A percentile compares a stretch with the other conserved stretches of the same genome.
Evolutionary conservation across 1,140 invertebrate genomes (phyloP).

Genomic region (Leptestheria dahalacensis): DNA sequence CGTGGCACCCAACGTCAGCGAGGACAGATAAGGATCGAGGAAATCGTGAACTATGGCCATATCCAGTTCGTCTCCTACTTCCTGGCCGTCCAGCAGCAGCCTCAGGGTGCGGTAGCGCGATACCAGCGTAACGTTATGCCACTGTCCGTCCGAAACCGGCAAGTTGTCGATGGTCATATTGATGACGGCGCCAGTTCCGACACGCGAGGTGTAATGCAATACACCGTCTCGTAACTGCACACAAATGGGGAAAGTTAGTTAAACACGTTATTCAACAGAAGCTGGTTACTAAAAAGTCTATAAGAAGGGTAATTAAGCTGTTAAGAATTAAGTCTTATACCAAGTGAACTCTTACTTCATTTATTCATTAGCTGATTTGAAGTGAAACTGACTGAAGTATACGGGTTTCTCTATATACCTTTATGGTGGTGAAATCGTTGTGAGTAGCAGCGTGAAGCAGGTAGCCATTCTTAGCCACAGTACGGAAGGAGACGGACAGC

Average conservation of each 20-base stretch:
- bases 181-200: constrained; percentile 44
- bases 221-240: constrained; percentile 42
- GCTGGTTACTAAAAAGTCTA: not conserved
- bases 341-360: too few species aligned
- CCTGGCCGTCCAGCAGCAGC: constrained; percentile 48
- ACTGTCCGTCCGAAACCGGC: constrained; percentile 50
- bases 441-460: constrained; percentile 69
- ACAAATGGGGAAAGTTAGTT: constrained; percentile 10
- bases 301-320: too few species aligned
- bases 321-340: too few species aligned
- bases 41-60: constrained; percentile 73
- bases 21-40: constrained; percentile 71
- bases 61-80: constrained; percentile 67
- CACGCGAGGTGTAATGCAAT: constrained; percentile 55
- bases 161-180: constrained; percentile 54
- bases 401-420: constrained; percentile 34
- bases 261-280: not conserved
- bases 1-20: constrained; percentile 58
- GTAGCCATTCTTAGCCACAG: constrained; percentile 54
- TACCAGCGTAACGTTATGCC: constrained; percentile 70
- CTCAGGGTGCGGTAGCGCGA: constrained; percentile 44
- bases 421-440: constrained; percentile 68
- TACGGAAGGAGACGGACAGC: constrained; percentile 66
- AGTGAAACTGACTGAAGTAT: not conserved
- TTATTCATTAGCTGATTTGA: too few species aligned